These are phyloP conservation scores for Lycopodina hypogea DNA, from an alignment of 37 sponge, comb jelly and placozoan species.

Conservation along the genomic window DNA sequence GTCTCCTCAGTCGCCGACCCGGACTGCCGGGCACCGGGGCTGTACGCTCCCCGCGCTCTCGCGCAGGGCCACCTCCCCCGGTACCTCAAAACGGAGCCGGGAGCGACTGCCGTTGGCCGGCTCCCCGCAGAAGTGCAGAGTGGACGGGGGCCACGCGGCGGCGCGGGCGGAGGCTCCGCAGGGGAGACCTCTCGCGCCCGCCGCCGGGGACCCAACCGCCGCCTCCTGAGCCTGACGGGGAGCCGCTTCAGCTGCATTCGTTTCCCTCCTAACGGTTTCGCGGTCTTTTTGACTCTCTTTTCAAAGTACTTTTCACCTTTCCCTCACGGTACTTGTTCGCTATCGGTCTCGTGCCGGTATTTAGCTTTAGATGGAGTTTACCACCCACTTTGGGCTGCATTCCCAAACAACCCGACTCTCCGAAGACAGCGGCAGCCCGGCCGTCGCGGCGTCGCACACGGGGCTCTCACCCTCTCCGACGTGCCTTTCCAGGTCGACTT, in stretches of 20 bases:
- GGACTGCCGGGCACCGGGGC: slow-evolving; percentile 1
- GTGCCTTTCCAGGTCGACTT: slow-evolving; percentile 72
- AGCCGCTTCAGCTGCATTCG: slow-evolving; percentile 48
- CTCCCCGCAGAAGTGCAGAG: slow-evolving; percentile 9
- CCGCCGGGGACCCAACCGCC: background rate
- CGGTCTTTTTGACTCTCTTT: slow-evolving; percentile 80
- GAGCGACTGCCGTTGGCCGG: slow-evolving; percentile 34
- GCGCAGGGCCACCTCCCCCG: slow-evolving; percentile 35
- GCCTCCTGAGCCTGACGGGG: too few species aligned
- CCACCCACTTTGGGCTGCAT: slow-evolving; percentile 84
- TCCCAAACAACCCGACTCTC: slow-evolving; percentile 87
- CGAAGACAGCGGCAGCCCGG: slow-evolving; percentile 33
- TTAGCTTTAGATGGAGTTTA: slow-evolving; percentile 76
- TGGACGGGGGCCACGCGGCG: slow-evolving; percentile 18
- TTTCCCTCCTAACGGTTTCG: slow-evolving; percentile 79
- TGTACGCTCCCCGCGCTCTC: slow-evolving; percentile 8
- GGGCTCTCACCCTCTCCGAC: slow-evolving; percentile 81
- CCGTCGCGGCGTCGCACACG: slow-evolving; percentile 29
- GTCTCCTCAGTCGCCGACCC: slow-evolving; percentile 18
- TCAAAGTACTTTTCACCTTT: slow-evolving; percentile 84
- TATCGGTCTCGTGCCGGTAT: slow-evolving; percentile 64
- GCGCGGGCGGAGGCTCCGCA: too few species aligned
- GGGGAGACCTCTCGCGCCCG: background rate
- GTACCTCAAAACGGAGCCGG: slow-evolving; percentile 17
- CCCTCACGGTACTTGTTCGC: slow-evolving; percentile 72